phyloP scores from a whole-genome alignment of 2,888 invertebrate genomes.

The Platycnemis pennipes region DNA sequence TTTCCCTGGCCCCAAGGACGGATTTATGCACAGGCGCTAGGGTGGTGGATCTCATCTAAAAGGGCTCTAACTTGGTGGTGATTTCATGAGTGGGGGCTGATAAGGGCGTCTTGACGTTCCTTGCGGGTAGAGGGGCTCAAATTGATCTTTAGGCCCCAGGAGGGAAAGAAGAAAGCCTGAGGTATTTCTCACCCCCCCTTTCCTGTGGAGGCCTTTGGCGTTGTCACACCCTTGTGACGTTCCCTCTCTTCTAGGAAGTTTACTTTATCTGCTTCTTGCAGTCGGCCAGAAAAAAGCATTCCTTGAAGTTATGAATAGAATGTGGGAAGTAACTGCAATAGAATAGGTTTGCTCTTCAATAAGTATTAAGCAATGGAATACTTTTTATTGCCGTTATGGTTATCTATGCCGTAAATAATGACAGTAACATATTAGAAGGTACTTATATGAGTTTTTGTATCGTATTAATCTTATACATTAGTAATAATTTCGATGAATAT shows the following conservation, averaged over 20 bases:
- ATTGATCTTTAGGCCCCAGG: background rate
- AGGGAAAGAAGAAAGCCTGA: background rate
- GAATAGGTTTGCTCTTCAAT: no score
- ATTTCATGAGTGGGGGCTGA: conserved; percentile 30
- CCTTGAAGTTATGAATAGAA: background rate
- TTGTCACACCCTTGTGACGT: conserved; percentile 4
- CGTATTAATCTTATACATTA: no score
- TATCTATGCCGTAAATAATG: no score
- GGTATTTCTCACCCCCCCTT: background rate
- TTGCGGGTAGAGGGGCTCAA: background rate
- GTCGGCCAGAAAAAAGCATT: background rate
- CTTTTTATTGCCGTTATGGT: no score
- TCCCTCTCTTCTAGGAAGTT: background rate
- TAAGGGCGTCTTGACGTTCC: background rate
- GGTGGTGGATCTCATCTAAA: background rate
- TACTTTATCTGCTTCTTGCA: background rate
- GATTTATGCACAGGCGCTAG: background rate
- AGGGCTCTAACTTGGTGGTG: background rate
- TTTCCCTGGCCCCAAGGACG: background rate
- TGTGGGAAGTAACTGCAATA: no score
- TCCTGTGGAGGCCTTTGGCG: background rate
- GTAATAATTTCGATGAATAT: no score
- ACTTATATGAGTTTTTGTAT: no score
- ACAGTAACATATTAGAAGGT: no score
- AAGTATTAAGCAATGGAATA: no score